Base-by-base conservation (phyloP, 35 echinoderm and acorn worm species). In the Apostichopus parvimensis region DNA sequence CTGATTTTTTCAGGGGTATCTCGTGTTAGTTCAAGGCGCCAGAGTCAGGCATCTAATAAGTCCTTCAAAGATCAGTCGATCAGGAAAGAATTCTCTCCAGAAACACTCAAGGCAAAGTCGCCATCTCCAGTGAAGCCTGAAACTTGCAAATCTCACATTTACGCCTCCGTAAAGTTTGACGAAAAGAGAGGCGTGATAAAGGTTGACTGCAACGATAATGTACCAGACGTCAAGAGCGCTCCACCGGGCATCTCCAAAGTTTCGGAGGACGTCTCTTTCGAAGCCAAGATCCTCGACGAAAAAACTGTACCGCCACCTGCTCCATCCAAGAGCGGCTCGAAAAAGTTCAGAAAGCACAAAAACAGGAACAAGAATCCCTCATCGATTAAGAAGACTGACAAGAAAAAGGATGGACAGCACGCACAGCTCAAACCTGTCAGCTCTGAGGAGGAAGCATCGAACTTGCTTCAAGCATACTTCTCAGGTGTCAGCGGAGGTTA, bases 381-480 rank as follows among this genome's bases (percentile, higher is more conserved):
- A 54, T 86, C 53, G 26, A 80, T 80, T 80, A 13, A 8, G 6
- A 21, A 80, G 34, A 34, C 6, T 45, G 78, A 80, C 22, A 80
- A 80, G 12, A 26, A 21, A 24, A 26, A 80, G 24, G 78, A 14
- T 0, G 22, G 10, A 80, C 4, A 45, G 6, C 20, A 68, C 45
- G 6, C 34, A 45, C 34, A 45, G 34, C 34, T 45, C 34, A 45
- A 45, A 45, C 34, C 34, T 45, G 78, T 80, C 6, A 10, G 20
- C n/a, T 80, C 78, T 14, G 78, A 80, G 78, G 78, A 80, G 78
- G 78, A 80, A 80, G 78, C 78, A 8, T 80, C 78, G 1, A 80
- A 80, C 20, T 34, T 80, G 25, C 78, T 80, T 14, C 56, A 87
- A 65, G 18, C 57, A 25, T 87, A 87, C 22, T 87, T 87, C 26